Percentiles rank a stretch among this genome's conserved stretches.
Conservation (phyloP, 2,888 invertebrate species). For the Megaustenia siamemsis region DNA sequence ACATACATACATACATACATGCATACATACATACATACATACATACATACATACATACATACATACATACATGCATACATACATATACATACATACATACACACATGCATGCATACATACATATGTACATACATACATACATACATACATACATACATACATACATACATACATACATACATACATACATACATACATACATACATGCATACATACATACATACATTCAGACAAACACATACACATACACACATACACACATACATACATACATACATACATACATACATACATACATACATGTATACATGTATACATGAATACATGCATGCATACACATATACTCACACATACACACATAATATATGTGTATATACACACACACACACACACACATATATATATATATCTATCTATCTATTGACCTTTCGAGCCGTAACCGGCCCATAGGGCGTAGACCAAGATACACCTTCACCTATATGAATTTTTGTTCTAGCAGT, state of each 20-base stretch:
- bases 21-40: not conserved
- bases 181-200: constrained; percentile 5
- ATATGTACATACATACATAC: constrained; percentile 3
- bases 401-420: too few relatives aligned
- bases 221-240: too few relatives aligned
- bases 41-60: constrained; percentile 25
- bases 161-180: constrained; percentile 8
- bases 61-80: not conserved
- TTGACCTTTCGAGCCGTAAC: too few relatives aligned
- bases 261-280: constrained; percentile 33
- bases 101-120: constrained; percentile 5
- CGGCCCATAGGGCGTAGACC: too few relatives aligned
- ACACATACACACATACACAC: constrained; percentile 39
- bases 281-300: constrained; percentile 36
- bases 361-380: too few relatives aligned
- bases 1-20: constrained; percentile 21
- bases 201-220: constrained; percentile 35
- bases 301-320: too few relatives aligned
- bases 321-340: too few relatives aligned
- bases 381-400: too few relatives aligned
- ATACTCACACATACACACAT: too few relatives aligned
- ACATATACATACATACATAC: not conserved
- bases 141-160: constrained; percentile 14
- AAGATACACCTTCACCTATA: too few relatives aligned
- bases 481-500: too few relatives aligned